Conservation (phyloP, 2,113 vertebrate species). For the Eulemur rufifrons region DNA sequence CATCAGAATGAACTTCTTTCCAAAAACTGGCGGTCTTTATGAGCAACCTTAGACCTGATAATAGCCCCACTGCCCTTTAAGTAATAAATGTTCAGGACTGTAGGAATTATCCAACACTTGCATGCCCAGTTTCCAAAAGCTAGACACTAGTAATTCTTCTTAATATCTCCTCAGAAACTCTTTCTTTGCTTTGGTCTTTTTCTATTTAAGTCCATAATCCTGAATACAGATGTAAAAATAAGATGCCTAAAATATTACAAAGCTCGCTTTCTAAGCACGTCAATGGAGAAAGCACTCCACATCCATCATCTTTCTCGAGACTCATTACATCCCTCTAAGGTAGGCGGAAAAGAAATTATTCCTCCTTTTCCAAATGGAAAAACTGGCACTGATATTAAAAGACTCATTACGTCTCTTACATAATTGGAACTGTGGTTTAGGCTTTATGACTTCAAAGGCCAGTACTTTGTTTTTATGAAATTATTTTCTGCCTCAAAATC, state of each 20-base stretch:
- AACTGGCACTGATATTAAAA: neutral
- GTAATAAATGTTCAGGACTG: neutral
- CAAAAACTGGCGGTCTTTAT: neutral
- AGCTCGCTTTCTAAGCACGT: neutral
- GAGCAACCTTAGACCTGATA: neutral
- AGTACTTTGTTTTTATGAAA: neutral
- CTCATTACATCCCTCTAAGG: neutral
- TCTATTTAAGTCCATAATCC: neutral
- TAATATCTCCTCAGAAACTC: neutral
- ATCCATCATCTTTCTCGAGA: neutral
- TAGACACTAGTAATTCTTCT: neutral
- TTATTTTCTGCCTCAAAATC: conserved; percentile 20
- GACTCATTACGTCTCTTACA: neutral
- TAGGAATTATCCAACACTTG: neutral
- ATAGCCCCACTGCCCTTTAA: neutral
- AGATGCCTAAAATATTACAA: neutral
- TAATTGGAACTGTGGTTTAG: neutral
- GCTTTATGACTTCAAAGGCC: neutral
- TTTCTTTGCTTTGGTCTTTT: neutral
- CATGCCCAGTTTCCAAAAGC: neutral
- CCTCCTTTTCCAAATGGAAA: neutral
- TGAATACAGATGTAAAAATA: neutral
- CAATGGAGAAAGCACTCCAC: neutral
- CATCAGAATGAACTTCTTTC: neutral
- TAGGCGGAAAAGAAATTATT: neutral